phyloP scores from a whole-genome alignment of 2,113 vertebrate species.

The Myanophis thanlyinensis region DNA sequence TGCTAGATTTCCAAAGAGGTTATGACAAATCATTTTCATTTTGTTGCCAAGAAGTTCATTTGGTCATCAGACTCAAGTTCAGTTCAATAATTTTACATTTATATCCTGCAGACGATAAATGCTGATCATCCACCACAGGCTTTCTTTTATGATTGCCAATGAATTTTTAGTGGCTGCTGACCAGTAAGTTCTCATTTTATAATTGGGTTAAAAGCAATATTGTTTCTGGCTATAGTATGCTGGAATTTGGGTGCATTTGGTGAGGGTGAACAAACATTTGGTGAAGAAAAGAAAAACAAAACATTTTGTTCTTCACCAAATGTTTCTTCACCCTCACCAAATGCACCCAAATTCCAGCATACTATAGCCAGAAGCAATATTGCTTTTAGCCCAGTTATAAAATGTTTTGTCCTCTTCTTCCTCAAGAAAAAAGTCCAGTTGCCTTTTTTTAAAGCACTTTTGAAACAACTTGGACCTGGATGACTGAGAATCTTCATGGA shows the following conservation, averaged over 20 bases:
- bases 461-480: neutral
- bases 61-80: neutral
- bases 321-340: neutral
- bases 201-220: neutral
- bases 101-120: neutral
- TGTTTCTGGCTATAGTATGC: neutral
- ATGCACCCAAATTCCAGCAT: too few relatives aligned
- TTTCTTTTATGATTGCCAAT: neutral
- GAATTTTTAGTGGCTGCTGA: neutral
- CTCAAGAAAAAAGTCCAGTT: neutral
- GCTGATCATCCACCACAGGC: neutral
- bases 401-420: neutral
- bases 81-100: neutral
- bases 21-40: neutral
- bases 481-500: neutral
- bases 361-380: too few relatives aligned
- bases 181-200: neutral
- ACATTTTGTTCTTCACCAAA: neutral
- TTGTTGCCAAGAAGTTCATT: neutral
- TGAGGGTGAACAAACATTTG: neutral
- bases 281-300: too few relatives aligned
- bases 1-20: neutral
- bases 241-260: neutral
- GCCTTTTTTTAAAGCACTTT: neutral
- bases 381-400: neutral